These are phyloP conservation scores for Corydoras maculifer DNA, from an alignment of 2,113 vertebrate genomes.

Conservation along the genomic window DNA sequence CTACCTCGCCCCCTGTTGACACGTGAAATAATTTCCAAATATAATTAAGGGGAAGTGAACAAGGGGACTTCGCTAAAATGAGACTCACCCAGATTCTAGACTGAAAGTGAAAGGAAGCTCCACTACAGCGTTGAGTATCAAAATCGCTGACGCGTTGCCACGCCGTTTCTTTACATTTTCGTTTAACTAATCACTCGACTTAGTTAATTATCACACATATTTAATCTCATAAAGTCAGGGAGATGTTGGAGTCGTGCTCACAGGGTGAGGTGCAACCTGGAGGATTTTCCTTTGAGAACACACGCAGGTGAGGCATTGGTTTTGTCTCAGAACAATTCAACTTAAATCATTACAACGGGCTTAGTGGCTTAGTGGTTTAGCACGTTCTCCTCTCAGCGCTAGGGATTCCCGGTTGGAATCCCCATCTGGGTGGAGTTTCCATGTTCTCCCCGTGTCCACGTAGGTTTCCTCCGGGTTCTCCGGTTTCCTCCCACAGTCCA, in stretches of 20 bases:
- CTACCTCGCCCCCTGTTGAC: too few species aligned
- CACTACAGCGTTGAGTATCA: background rate
- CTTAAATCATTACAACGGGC: too few species aligned
- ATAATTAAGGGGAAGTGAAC: background rate
- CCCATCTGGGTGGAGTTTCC: too few species aligned
- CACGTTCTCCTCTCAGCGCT: too few species aligned
- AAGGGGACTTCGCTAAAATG: background rate
- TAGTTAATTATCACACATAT: background rate
- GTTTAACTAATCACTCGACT: background rate
- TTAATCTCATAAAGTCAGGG: background rate
- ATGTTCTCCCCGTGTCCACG: too few species aligned
- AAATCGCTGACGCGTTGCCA: conserved; percentile 25
- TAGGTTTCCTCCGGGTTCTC: too few species aligned
- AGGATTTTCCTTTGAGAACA: conserved; percentile 66
- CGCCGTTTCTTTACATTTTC: background rate
- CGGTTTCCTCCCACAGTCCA: too few species aligned
- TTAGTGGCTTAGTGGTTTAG: too few species aligned
- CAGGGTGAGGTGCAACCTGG: conserved; percentile 19
- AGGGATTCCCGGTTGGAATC: too few species aligned
- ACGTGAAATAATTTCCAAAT: too few species aligned
- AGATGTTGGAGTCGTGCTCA: conserved; percentile 51
- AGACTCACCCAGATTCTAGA: background rate
- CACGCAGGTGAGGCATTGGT: conserved; percentile 54
- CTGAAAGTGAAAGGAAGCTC: conserved; percentile 33
- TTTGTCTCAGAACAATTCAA: too few species aligned